Evolutionary conservation across 2,888 invertebrate species (phyloP), one percentile per base, ranked within the genome.

Genomic region (Laothoe populi): DNA sequence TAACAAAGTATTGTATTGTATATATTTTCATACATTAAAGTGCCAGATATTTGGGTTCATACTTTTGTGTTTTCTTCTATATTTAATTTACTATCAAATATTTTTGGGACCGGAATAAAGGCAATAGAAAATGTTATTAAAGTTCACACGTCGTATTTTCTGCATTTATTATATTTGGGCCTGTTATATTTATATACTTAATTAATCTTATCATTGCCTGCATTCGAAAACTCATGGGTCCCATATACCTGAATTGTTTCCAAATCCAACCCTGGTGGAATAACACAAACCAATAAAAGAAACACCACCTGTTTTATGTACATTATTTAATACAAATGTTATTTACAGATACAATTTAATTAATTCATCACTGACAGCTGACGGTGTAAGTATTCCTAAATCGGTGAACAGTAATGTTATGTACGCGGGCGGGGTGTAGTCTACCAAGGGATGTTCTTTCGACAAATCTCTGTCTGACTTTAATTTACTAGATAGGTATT

Each of bases 351-450:
- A 99, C 67, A 99, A 93, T 89, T 99, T 98, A 68, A 99, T 98
- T 23, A 99, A 94, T 93, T 99, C 98, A 79, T 99, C 99, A 85
- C 99, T 98, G 26, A 99, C 98, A 59, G 99, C 99, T 0, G 99
- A 98, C 0, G 99, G 98, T 0, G 99, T 98, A 24, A 99, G 90
- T 66, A 99, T 97, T 1, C 99, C 99, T 66, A 99, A 92, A 88
- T 99, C 99, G 0, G 99, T 99, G 81, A 99, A 98, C 26, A 99
- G 92, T 31, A 99, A 92, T 0, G 97, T 97, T 26, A 99, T 97
- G 74, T 97, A 98, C 0, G 95, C 95, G 0, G 99, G 99, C 0
- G 99, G 98, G 0, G 99, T 99, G 83, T 99, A 99, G 89, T 99
- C 99, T 0, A 99, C 98, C 61, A 97, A 84, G 0, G 99, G 98